Evolutionary conservation across 2,888 invertebrate genomes (phyloP).

Genomic region (Cerceris rybyensis): DNA sequence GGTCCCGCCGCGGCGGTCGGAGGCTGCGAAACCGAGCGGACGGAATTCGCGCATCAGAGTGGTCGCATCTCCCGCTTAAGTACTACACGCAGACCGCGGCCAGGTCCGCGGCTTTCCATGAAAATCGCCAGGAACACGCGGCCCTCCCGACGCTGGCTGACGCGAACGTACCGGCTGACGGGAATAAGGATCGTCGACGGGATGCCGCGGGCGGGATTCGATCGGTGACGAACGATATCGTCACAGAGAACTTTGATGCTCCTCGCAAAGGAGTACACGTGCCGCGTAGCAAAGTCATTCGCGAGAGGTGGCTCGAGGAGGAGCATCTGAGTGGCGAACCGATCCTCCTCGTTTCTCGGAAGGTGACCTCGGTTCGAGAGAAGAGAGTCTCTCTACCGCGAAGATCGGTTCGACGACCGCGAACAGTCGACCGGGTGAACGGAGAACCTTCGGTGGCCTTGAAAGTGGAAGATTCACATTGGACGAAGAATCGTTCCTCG

Average conservation of each 20-base stretch:
- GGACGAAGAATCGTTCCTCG: neutral
- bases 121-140: conserved; percentile 60
- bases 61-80: conserved; percentile 79
- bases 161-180: conserved; percentile 35
- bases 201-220: conserved; percentile 41
- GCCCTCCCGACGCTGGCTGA: conserved; percentile 65
- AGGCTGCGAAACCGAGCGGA: conserved; percentile 79
- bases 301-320: conserved; percentile 11
- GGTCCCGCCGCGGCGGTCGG: conserved; percentile 77
- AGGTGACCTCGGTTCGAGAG: too few species aligned
- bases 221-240: conserved; percentile 61
- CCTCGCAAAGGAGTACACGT: conserved; percentile 55
- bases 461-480: conserved; percentile 1
- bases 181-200: conserved; percentile 47
- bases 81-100: conserved; percentile 65
- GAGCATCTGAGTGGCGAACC: neutral
- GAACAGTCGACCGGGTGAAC: too few species aligned
- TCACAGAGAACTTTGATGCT: conserved; percentile 24
- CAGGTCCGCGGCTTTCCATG: conserved; percentile 63
- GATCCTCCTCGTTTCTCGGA: neutral
- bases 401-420: too few species aligned
- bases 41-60: conserved; percentile 81
- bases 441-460: conserved; percentile 12
- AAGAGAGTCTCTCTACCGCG: too few species aligned
- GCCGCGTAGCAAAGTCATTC: conserved; percentile 51